Evolutionary conservation across 2,797 vertebrate genomes (phyloP).

Genomic region (Poecilia gillii): DNA sequence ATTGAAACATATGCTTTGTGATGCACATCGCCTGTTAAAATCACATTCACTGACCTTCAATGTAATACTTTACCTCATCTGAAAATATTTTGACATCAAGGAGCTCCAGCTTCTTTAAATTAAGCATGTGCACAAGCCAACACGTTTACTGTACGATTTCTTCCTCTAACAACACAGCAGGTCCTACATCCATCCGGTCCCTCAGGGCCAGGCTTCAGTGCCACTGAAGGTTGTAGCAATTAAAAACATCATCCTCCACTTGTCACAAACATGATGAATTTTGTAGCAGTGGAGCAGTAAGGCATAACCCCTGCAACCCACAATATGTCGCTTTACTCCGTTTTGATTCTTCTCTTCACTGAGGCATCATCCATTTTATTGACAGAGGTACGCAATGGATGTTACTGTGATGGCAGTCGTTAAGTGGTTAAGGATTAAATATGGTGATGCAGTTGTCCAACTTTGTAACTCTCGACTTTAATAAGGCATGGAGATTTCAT

Average conservation of each 20-base stretch:
- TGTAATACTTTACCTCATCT: constrained; percentile 28
- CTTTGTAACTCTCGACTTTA: not conserved
- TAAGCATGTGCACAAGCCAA: constrained; percentile 28
- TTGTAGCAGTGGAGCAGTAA: constrained; percentile 73
- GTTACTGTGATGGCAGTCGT: constrained; percentile 3
- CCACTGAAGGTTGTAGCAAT: constrained; percentile 78
- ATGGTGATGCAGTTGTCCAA: constrained; percentile 1
- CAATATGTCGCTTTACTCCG: constrained; percentile 57
- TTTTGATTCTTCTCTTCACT: constrained; percentile 30
- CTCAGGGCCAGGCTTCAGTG: constrained; percentile 62
- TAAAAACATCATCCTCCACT: constrained; percentile 78
- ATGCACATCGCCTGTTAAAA: not conserved
- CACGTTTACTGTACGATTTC: constrained; percentile 26
- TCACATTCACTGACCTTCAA: constrained; percentile 8
- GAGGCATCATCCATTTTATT: constrained; percentile 40
- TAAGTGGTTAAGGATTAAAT: constrained; percentile 9
- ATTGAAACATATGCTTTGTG: not conserved
- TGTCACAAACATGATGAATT: constrained; percentile 80
- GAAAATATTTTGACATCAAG: constrained; percentile 64
- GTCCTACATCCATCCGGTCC: constrained; percentile 47
- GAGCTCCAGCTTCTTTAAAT: constrained; percentile 33
- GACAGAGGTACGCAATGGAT: constrained; percentile 14
- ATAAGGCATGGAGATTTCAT: not conserved
- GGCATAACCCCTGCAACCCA: constrained; percentile 60
- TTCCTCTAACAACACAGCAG: constrained; percentile 24